phyloP scores from a whole-genome alignment of 2,113 vertebrate genomes.

The Prochilodus magdalenae region DNA sequence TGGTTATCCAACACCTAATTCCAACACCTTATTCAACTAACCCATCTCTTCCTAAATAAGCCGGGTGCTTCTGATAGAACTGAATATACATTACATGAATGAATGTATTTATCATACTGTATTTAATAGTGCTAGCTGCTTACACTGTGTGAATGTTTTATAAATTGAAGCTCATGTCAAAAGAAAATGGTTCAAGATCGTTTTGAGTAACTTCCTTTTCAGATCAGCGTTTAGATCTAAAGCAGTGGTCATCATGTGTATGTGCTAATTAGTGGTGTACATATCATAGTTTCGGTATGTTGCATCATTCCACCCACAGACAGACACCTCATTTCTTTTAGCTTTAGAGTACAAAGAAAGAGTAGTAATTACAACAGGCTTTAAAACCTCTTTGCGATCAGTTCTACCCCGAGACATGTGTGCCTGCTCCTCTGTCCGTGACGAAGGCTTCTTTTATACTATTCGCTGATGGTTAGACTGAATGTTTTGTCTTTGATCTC shows the following conservation, averaged over 20 bases:
- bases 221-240: neutral
- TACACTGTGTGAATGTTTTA: too few relatives aligned
- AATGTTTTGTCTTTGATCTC: slow-evolving; percentile 16
- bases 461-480: neutral
- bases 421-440: neutral
- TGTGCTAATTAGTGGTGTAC: neutral
- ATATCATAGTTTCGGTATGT: neutral
- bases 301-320: neutral
- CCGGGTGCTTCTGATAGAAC: too few relatives aligned
- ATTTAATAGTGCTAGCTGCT: too few relatives aligned
- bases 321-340: neutral
- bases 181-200: too few relatives aligned
- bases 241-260: neutral
- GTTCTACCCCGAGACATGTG: slow-evolving; percentile 6
- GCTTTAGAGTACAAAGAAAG: neutral
- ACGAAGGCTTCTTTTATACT: neutral
- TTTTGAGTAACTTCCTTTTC: neutral
- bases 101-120: too few relatives aligned
- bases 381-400: neutral
- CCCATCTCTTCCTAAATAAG: too few relatives aligned
- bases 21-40: too few relatives aligned
- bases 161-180: too few relatives aligned
- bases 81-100: too few relatives aligned
- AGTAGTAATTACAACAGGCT: neutral
- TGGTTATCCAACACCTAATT: too few relatives aligned